Evolutionary conservation across 1,140 invertebrate species (phyloP), one percentile per base, ranked within the genome.

Genomic region (Drosophila sproati): DNA sequence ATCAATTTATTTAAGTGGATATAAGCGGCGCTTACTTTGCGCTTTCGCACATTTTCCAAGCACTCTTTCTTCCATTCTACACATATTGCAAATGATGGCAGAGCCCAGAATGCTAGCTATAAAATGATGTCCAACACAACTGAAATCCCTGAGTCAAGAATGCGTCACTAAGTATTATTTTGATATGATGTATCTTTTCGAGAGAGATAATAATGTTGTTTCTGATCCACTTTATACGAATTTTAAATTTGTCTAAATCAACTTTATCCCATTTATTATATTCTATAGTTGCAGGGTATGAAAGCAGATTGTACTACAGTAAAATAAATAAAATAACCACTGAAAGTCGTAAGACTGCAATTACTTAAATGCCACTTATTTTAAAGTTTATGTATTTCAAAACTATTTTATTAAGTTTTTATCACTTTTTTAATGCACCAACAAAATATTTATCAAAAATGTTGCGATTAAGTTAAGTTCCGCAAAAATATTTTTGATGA

Each of bases 1-100:
- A 75, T 83, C 83, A 88, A 88, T 88, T 89, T 88, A 88, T 88
- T 88, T 89, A 88, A 88, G 85, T 88, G 80, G 85, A 85, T 83
- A 78, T 57, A 69, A 68, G 67, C 70, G 43, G 57, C 43, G 39
- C 85, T 80, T 73, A 86, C 71, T 77, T 88, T 77, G 68, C 50
- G 43, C 60, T 80, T 64, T 51, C 39, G 39, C 52, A 50, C 66
- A 69, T 68, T 61, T 60, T 28, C n/a, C 32, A 45, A 20, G 37
- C 28, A 3, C 39, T 55, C 57, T 68, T 56, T 47, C 45, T 54
- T 8, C 28, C 35, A 32, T 37, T 55, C 63, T 4, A 51, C n/a
- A 45, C 51, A 62, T 56, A 59, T 66, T 72, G 55, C 55, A 61
- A 69, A 56, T 56, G 29, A 61, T 62, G 48, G 7, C 48, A 35